Percentiles rank a stretch among this genome's conserved stretches.
phyloP scores from a whole-genome alignment of 2,888 invertebrate genomes.

The Dione juno region DNA sequence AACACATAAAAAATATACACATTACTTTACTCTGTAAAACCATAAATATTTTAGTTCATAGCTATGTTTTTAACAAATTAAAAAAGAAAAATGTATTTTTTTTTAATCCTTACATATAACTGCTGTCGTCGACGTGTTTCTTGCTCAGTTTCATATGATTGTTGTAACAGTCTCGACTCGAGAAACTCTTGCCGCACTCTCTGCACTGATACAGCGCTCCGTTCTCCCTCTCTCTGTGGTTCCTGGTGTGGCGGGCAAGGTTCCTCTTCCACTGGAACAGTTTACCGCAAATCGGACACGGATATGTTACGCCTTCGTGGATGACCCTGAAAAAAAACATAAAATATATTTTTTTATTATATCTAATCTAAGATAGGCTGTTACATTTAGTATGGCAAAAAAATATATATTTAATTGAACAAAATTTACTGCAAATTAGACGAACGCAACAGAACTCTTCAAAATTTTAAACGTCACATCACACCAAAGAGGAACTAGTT shows the following conservation, averaged over 20 bases:
- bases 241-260: slow-evolving; percentile 69
- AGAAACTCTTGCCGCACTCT: slow-evolving; percentile 70
- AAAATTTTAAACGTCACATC: too few species aligned
- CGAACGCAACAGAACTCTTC: too few species aligned
- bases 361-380: too few species aligned
- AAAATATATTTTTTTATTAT: not conserved
- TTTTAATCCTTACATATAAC: slow-evolving; percentile 65
- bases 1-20: too few species aligned
- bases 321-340: slow-evolving; percentile 58
- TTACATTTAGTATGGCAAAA: too few species aligned
- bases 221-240: slow-evolving; percentile 65
- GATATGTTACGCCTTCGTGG: slow-evolving; percentile 71
- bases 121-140: slow-evolving; percentile 65
- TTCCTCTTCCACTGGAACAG: slow-evolving; percentile 78
- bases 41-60: too few species aligned
- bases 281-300: slow-evolving; percentile 74
- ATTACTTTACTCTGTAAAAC: too few species aligned
- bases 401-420: too few species aligned
- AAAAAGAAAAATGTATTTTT: too few species aligned
- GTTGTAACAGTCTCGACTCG: slow-evolving; percentile 71
- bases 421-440: too few species aligned
- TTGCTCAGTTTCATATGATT: slow-evolving; percentile 77
- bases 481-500: too few species aligned
- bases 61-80: too few species aligned
- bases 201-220: slow-evolving; percentile 66